phyloP scores from a whole-genome alignment of 2,888 invertebrate genomes.

The Chesias legatella region DNA sequence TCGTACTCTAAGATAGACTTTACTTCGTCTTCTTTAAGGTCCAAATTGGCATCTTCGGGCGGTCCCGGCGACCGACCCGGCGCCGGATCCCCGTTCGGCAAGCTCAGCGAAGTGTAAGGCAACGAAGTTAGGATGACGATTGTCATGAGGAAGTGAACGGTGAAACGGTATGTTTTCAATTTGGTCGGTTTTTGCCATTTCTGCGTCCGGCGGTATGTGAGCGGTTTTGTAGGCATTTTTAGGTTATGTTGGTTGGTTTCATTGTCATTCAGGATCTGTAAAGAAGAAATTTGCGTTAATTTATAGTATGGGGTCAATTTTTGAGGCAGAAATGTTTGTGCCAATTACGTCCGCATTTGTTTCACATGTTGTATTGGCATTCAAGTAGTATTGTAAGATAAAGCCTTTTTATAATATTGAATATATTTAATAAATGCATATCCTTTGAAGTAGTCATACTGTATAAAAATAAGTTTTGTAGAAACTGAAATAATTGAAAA shows the following conservation, averaged over 20 bases:
- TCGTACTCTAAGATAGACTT: constrained; percentile 47
- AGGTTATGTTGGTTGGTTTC: constrained; percentile 21
- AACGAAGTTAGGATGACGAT: constrained; percentile 56
- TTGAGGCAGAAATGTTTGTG: too few species aligned
- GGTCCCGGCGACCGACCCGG: constrained; percentile 85
- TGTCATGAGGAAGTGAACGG: constrained; percentile 36
- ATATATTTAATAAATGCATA: too few species aligned
- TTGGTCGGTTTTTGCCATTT: constrained; percentile 43
- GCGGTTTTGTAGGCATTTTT: constrained; percentile 34
- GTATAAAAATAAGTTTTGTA: too few species aligned
- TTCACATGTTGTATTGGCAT: too few species aligned
- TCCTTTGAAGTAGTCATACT: too few species aligned
- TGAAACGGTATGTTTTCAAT: constrained; percentile 50
- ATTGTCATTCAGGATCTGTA: constrained; percentile 34
- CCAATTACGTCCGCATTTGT: too few species aligned
- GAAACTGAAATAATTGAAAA: too few species aligned
- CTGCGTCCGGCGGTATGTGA: constrained; percentile 22
- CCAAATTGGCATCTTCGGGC: constrained; percentile 44
- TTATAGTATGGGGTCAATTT: constrained; percentile 1
- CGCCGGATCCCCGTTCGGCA: constrained; percentile 82
- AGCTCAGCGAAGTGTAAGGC: constrained; percentile 65
- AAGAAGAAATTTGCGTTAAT: constrained; percentile 8
- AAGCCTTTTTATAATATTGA: too few species aligned
- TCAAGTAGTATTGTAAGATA: too few species aligned
- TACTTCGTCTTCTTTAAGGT: constrained; percentile 36